phyloP scores from a whole-genome alignment of 2,797 vertebrate species.

The Naso thynnoides region DNA sequence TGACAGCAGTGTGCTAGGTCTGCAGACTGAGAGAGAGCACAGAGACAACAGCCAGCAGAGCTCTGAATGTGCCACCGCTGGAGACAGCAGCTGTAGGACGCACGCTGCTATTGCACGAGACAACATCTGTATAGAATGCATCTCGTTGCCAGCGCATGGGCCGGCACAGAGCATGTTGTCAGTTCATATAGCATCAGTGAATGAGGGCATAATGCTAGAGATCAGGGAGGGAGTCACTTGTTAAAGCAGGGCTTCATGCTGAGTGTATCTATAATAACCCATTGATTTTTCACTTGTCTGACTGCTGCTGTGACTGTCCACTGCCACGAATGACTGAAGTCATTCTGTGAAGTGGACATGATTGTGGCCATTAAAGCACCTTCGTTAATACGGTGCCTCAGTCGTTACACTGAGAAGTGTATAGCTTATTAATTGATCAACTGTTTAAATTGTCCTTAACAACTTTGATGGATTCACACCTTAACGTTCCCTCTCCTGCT shows the following conservation, averaged over 20 bases:
- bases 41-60: conserved; percentile 44
- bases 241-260: conserved; percentile 26
- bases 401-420: conserved; percentile 7
- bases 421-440: conserved; percentile 28
- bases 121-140: conserved; percentile 37
- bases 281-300: conserved; percentile 29
- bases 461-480: conserved; percentile 18
- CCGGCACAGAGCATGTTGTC: conserved; percentile 61
- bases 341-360: conserved; percentile 26
- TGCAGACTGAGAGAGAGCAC: conserved; percentile 48
- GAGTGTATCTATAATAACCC: conserved; percentile 29
- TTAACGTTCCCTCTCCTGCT: neutral
- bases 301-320: neutral
- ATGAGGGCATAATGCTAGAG: conserved; percentile 33
- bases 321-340: conserved; percentile 15
- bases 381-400: neutral
- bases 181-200: conserved; percentile 54
- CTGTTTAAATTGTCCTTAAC: conserved; percentile 18
- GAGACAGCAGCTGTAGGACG: conserved; percentile 40
- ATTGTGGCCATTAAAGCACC: conserved; percentile 2
- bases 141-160: conserved; percentile 40
- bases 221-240: conserved; percentile 54
- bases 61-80: conserved; percentile 38
- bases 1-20: conserved; percentile 50
- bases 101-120: conserved; percentile 45